Conservation (phyloP, 1,140 invertebrate species). For the Ostrea edulis region DNA sequence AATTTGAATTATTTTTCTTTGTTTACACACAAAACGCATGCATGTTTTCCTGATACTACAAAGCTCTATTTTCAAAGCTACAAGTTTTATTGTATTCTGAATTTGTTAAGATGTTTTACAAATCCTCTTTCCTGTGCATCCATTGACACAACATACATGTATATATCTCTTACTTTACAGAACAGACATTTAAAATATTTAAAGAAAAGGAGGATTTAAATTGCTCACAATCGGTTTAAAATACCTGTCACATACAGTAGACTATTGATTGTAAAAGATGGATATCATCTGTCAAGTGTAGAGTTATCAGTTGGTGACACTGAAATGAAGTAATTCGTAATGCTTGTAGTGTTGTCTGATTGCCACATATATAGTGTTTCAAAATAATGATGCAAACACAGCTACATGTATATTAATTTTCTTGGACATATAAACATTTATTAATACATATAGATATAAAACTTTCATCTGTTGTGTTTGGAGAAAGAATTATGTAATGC, state of each 20-base stretch:
- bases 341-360: not conserved
- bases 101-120: not conserved
- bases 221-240: not conserved
- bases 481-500: too few species aligned
- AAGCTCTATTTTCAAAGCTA: not conserved
- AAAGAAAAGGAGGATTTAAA: not conserved
- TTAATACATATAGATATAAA: too few species aligned
- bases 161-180: conserved; percentile 27
- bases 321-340: not conserved
- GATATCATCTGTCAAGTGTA: not conserved
- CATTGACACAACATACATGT: not conserved
- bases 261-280: not conserved
- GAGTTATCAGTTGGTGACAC: not conserved
- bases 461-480: too few species aligned
- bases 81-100: not conserved
- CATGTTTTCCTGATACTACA: not conserved
- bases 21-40: not conserved
- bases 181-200: not conserved
- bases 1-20: not conserved
- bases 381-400: too few species aligned
- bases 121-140: not conserved
- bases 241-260: not conserved
- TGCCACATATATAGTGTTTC: too few species aligned
- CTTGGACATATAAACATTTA: too few species aligned
- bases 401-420: too few species aligned